Evolutionary conservation across 2,888 invertebrate genomes (phyloP).

Genomic region (Euphydryas editha): DNA sequence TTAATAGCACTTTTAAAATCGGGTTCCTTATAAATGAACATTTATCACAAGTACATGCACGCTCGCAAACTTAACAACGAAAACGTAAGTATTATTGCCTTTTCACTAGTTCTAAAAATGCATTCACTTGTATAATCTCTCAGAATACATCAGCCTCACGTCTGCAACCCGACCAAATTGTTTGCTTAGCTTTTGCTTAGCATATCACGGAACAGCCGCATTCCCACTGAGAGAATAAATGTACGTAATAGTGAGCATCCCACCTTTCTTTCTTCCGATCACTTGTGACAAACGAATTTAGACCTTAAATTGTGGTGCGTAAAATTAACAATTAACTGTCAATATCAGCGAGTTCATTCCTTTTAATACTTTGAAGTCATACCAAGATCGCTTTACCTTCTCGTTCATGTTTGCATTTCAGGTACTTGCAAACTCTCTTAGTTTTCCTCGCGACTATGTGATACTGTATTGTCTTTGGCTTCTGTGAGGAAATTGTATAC

Average conservation of each 20-base stretch:
- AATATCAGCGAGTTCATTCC: slow-evolving; percentile 38
- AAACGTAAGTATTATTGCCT: slow-evolving; percentile 22
- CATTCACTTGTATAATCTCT: slow-evolving; percentile 41
- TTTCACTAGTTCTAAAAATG: slow-evolving; percentile 35
- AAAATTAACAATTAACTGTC: slow-evolving; percentile 18
- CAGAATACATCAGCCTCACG: slow-evolving; percentile 40
- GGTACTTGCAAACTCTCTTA: slow-evolving; percentile 76
- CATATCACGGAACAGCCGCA: slow-evolving; percentile 75
- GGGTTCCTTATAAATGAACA: too few relatives aligned
- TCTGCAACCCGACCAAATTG: slow-evolving; percentile 62
- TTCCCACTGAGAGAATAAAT: slow-evolving; percentile 69
- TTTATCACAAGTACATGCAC: background rate
- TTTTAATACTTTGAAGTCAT: slow-evolving; percentile 39
- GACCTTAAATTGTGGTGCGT: slow-evolving; percentile 6
- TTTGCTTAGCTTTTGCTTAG: slow-evolving; percentile 78
- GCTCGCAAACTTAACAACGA: slow-evolving; percentile 15
- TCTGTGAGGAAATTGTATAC: slow-evolving; percentile 68
- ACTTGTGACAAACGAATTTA: slow-evolving; percentile 7
- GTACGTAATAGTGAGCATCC: slow-evolving; percentile 58
- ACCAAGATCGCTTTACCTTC: slow-evolving; percentile 66
- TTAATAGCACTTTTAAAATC: too few relatives aligned
- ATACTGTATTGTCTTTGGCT: slow-evolving; percentile 71
- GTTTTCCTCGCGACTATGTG: slow-evolving; percentile 72
- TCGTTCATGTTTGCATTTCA: slow-evolving; percentile 72
- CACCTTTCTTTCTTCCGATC: slow-evolving; percentile 53